Base-by-base conservation (phyloP, 1,140 invertebrate genomes). In the Tetraneura akinire region DNA sequence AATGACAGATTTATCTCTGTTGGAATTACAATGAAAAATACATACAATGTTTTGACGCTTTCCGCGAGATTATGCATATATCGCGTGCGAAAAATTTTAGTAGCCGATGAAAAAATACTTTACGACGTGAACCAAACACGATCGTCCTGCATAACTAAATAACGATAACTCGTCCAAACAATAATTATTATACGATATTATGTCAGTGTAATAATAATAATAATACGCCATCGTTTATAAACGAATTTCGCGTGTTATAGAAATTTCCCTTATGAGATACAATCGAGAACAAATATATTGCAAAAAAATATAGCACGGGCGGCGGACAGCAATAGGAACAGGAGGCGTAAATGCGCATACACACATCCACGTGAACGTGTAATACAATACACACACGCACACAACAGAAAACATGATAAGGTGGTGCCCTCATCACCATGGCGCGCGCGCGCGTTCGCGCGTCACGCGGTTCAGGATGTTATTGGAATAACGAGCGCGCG, bases 1-100 rank as follows among this genome's bases (percentile, higher is more conserved):
- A 78, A 78, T 78, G 74, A 78, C 74, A 78, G 62, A 78, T 51
- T 47, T 68, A 68, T 68, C n/a, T 53, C 37, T 10, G 66, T 47
- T 18, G 66, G 66, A 68, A 68, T 68, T 68, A 23, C 42, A 16
- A 16, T 13, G 21, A 47, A 47, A 64, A 68, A 68, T 23, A 21
- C 23, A 42, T 47, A 68, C n/a, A 42, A 42, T 21, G 64, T 68
- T 66, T 45, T 13, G 21, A 45, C 42, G 32, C 11, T 68, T 68
- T 16, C 16, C 18, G 21, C 21, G 13, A 68, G 42, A 68, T 68
- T 68, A 10, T 4, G 5, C 14, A 13, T 42, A 13, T 42, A 68
- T 45, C 64, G 13, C 13, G 21, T 23, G 14, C 32, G 32, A 37
- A 37, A 4, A 37, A 37, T 3, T 37, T 4, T 37, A 37, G 10